phyloP scores from a whole-genome alignment of 2,797 vertebrate species.

The Lates japonicus region DNA sequence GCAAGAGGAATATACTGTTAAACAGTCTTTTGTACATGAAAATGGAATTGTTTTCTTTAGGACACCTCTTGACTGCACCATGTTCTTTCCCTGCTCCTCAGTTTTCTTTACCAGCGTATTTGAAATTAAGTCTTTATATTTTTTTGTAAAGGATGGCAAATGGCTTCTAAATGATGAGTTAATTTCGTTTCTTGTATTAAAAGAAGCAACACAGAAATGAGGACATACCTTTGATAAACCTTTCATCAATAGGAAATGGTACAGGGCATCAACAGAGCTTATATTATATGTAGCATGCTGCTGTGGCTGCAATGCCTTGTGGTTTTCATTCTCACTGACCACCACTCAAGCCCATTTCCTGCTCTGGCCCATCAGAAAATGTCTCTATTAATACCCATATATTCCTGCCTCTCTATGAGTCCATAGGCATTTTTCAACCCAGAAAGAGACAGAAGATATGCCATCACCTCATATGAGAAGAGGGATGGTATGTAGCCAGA shows the following conservation, averaged over 20 bases:
- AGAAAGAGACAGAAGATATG: neutral
- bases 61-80: neutral
- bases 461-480: neutral
- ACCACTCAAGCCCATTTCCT: neutral
- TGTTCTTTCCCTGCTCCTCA: too few species aligned
- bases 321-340: neutral
- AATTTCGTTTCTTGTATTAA: neutral
- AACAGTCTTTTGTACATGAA: neutral
- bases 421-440: neutral
- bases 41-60: neutral
- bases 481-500: neutral
- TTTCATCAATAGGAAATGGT: neutral
- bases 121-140: too few species aligned
- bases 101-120: neutral
- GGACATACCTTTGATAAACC: too few species aligned
- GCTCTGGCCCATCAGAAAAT: neutral
- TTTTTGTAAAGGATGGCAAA: neutral
- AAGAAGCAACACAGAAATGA: neutral
- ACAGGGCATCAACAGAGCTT: neutral
- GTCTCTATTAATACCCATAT: conserved; percentile 6
- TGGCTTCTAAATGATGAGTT: neutral
- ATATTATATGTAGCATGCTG: neutral
- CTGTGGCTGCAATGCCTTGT: neutral
- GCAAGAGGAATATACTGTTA: neutral
- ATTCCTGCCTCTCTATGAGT: neutral